Base-by-base conservation (phyloP, 2,888 invertebrate species). In the Agonopterix heracliana region DNA sequence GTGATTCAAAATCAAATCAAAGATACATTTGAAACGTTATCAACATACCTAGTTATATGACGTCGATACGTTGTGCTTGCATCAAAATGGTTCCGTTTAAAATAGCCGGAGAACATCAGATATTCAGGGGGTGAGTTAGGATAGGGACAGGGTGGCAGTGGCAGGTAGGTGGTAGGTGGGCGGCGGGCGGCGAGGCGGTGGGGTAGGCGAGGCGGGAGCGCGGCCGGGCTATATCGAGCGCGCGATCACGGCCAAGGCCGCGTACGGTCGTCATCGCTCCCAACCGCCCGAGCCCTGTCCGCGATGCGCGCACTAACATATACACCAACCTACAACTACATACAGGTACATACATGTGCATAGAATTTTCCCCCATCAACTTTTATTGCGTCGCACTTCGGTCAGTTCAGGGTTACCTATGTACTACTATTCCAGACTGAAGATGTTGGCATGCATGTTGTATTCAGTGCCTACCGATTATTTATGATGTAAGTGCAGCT, bases 161-260 rank as follows among this genome's bases (percentile, higher is more conserved):
- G 61, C 60, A 60, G 61, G 63, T 54, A 57, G 58, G 62, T 58
- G 56, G 66, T 63, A 48, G 57, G 59, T 54, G 55, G 66, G 57
- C 53, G 65, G 62, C 63, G 55, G 53, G 59, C 60, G 53, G 57
- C 58, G 66, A 60, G 56, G 67, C 64, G 71, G 74, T 61, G 64
- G 57, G 68, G 70, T 26, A 56, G 53, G 59, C 60, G 53, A 57
- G 58, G 66, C 61, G 56, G 67, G 64, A 71, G 74, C 61, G 64
- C 57, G 68, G 70, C 63, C 68, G 69, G 68, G 81, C 81, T 87
- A 87, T 87, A 87, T 87, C 82, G 86, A 86, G 86, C 86, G 78
- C 66, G 74, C 84, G 86, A 85, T 88, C 87, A 87, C 82, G 87
- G 87, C 84, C 87, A 88, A 87, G 87, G 87, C 77, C 79, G 76